Conservation (phyloP, 2,797 vertebrate genomes). For the Acrossocheilus wenchowensis region DNA sequence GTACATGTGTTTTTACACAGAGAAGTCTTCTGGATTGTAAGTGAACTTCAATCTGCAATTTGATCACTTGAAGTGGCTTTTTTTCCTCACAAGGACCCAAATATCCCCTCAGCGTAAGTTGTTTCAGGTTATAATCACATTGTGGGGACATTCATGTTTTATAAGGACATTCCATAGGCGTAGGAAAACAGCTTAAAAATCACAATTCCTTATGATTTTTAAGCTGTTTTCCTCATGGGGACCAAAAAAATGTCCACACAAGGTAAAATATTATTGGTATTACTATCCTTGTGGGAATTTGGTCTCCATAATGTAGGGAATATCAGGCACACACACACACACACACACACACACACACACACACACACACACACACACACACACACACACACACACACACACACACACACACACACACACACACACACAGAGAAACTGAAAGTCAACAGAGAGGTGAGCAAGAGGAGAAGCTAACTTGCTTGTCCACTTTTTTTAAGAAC, state of each 20-base stretch:
- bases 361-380: neutral
- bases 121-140: neutral
- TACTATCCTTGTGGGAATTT: neutral
- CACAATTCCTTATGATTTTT: neutral
- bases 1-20: neutral
- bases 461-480: slow-evolving; percentile 47
- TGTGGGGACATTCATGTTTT: neutral
- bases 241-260: neutral
- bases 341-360: slow-evolving; percentile 19
- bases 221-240: neutral
- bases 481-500: slow-evolving; percentile 35
- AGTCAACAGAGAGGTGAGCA: slow-evolving; percentile 22
- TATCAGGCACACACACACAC: neutral
- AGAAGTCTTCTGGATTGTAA: neutral
- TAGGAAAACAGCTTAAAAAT: too few species aligned
- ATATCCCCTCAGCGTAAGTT: neutral
- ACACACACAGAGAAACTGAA: neutral
- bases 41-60: neutral
- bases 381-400: slow-evolving; percentile 27
- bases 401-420: neutral
- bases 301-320: neutral
- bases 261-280: neutral
- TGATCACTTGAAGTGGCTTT: neutral
- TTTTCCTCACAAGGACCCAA: neutral
- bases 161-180: neutral